Base-by-base conservation (phyloP, 1,140 invertebrate genomes). In the Galleria mellonella region DNA sequence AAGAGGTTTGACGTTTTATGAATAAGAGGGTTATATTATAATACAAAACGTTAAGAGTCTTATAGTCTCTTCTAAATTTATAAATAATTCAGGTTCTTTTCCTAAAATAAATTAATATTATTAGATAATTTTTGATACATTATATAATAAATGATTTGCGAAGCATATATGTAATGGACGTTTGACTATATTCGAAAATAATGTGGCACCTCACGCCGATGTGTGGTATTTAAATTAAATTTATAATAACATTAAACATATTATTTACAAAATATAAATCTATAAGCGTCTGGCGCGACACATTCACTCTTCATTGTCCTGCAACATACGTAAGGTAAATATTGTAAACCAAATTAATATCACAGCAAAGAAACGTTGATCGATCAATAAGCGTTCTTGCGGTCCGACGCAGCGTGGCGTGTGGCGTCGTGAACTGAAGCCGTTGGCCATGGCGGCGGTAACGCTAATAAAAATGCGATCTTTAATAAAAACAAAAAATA, bases 361-460 rank as follows among this genome's bases (percentile, higher is more conserved):
- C 79, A 83, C 79, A 83, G 79, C 75, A 79, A 78, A 74, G 52
- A 71, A 76, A 72, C 60, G 48, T 54, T 62, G 63, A 73, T 73
- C 62, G 62, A 55, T 51, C 39, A 33, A 32, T 55, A 23, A 6
- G 17, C 17, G 17, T 23, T 23, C 17, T 23, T 23, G 2, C 55
- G 60, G n/a, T 8, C 32, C 5, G 7, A 14, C 32, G 9, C 4
- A n/a, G 39, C 13, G 8, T 14, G 10, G 2, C 30, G 40, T 15
- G 9, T 2, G 27, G 29, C 38, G 38, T 35, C 4, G 32, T 6
- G 13, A 3, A 14, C 12, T 14, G 10, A 14, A 14, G 32, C 9
- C 32, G 12, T 35, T 3, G 32, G 32, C 32, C 12, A 35, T 8
- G 10, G 32, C 1, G 32, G 32, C 32, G 32, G 32, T 14, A 14